Conservation (phyloP, 2,888 invertebrate genomes). For the Caenorhabditis imperialis region DNA sequence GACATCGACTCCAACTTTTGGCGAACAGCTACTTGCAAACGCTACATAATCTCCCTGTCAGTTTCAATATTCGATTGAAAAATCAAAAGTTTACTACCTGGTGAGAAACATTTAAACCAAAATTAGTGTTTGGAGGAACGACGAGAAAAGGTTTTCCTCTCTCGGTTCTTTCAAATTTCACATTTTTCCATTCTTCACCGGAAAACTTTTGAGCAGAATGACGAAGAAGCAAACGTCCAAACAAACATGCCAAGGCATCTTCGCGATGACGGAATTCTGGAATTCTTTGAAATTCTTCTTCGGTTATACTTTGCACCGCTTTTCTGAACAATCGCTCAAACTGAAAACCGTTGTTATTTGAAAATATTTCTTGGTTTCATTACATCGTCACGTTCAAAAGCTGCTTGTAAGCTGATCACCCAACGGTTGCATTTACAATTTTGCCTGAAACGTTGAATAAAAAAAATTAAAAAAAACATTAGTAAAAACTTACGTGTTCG, state of each 20-base stretch:
- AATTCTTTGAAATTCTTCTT: conserved; percentile 73
- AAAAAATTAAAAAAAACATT: too few species aligned
- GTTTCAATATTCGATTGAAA: background rate
- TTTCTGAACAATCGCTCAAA: conserved; percentile 71
- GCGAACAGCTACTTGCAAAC: conserved; percentile 75
- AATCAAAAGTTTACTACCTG: conserved; percentile 62
- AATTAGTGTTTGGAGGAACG: conserved; percentile 64
- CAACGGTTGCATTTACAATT: conserved; percentile 71
- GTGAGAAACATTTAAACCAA: conserved; percentile 77
- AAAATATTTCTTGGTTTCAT: background rate
- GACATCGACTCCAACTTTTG: conserved; percentile 76
- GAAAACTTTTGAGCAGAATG: conserved; percentile 72
- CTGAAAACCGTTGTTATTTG: conserved; percentile 49
- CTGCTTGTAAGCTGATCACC: conserved; percentile 73
- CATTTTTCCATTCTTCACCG: conserved; percentile 70
- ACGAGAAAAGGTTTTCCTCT: conserved; percentile 76
- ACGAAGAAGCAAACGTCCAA: conserved; percentile 74
- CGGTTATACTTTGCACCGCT: conserved; percentile 75
- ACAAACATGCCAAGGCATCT: conserved; percentile 73
- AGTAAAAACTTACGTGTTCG: too few species aligned
- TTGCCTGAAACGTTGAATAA: too few species aligned
- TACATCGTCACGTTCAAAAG: conserved; percentile 72
- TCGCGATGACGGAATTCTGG: conserved; percentile 72
- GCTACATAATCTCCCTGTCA: conserved; percentile 76
- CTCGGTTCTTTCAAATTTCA: conserved; percentile 75